phyloP scores from a whole-genome alignment of 2,888 invertebrate species.

The Anaspis maculata region DNA sequence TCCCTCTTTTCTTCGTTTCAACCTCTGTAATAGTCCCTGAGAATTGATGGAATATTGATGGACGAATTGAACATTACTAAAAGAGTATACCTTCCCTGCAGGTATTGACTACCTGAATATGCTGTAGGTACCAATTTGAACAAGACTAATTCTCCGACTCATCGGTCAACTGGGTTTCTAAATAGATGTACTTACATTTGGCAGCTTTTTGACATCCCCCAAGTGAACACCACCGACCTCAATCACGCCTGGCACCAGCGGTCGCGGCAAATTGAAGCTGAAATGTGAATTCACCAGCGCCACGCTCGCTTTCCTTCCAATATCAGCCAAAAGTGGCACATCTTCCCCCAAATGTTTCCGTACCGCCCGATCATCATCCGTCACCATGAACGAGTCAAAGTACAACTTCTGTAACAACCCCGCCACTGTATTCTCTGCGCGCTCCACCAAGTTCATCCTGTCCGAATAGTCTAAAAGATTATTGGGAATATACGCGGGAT shows the following conservation, averaged over 20 bases:
- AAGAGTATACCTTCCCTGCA: no score
- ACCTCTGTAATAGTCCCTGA: no score
- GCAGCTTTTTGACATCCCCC: slow-evolving; percentile 29
- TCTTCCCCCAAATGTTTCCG: slow-evolving; percentile 25
- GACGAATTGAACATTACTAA: no score
- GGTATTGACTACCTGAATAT: no score
- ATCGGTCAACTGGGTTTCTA: no score
- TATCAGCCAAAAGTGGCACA: slow-evolving; percentile 31
- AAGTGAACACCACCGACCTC: slow-evolving; percentile 49
- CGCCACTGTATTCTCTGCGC: slow-evolving; percentile 25
- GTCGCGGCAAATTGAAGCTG: slow-evolving; percentile 40
- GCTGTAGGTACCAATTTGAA: no score
- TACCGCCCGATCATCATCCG: slow-evolving; percentile 16
- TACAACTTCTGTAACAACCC: slow-evolving; percentile 13
- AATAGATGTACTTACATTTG: slow-evolving; percentile 25
- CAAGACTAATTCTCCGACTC: no score
- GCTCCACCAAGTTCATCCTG: slow-evolving; percentile 27
- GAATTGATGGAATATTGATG: no score
- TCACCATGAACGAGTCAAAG: slow-evolving; percentile 14
- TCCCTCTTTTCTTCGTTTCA: no score
- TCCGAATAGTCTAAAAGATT: slow-evolving; percentile 34
- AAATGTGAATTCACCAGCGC: slow-evolving; percentile 43
- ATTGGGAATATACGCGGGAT: slow-evolving; percentile 41
- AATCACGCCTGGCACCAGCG: slow-evolving; percentile 41
- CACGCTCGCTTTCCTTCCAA: slow-evolving; percentile 40